Evolutionary conservation across 2,797 vertebrate genomes (phyloP), one percentile per base, ranked within the genome.

Genomic region (Aselliscus stoliczkanus): DNA sequence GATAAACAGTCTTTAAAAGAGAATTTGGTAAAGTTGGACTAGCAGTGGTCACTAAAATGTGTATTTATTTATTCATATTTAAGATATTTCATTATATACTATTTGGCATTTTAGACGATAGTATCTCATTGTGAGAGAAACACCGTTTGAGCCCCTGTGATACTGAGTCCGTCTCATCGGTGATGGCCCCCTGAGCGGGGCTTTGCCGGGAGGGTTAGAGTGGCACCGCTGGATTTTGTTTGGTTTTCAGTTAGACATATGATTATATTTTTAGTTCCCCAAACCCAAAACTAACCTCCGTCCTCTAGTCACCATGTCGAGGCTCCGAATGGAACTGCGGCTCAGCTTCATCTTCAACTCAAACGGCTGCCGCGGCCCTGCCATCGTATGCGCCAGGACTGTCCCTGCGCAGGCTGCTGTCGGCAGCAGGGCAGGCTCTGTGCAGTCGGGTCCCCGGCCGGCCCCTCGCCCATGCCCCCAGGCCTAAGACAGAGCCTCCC

Each of bases 131-230:
- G 60, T 64, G 47, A 50, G 15, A 50, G 9, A 29, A 39, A 25
- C 20, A 20, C 23, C 4, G 0, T 0, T 14, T 2, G 50, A 6
- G 7, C 5, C 42, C 2, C 25, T 0, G 5, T 21, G 15, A 31
- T 5, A 13, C 31, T 23, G 4, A n/a, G 27, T 4, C 52, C 14
- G 0, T 31, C 39, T 20, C 3, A n/a, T 15, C 2, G 34, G 7
- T 11, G 31, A 20, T 4, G 0, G 1, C 58, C 34, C 0, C 3
- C 4, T 0, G 0, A 1, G 18, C 14, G 54, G 2, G 1, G 39
- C 52, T 37, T 60, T 13, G 1, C 7, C 5, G 44, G 18, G 29
- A 1, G 0, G 0, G 2, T n/a, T n/a, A n/a, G n/a, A n/a, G n/a
- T n/a, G n/a, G 11, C 5, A 18, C 7, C 0, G 0, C 11, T 2